Evolutionary conservation across 2,113 vertebrate species (phyloP).

Genomic region (Scomber colias): DNA sequence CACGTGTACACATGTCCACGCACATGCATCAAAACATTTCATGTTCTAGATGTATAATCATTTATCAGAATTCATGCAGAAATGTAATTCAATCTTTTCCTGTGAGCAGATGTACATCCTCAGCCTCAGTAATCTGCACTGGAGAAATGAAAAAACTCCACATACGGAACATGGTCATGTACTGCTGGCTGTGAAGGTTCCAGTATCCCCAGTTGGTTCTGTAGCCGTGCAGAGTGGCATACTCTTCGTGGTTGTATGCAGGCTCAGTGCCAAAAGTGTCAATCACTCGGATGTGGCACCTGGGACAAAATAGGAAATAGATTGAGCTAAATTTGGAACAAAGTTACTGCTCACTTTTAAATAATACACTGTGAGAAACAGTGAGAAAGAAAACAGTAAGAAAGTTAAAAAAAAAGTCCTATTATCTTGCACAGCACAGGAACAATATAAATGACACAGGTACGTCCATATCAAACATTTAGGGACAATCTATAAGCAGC

Average conservation of each 20-base stretch:
- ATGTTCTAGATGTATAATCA: neutral
- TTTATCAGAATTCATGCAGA: conserved; percentile 1
- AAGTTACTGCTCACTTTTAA: conserved; percentile 11
- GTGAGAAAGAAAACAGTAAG: neutral
- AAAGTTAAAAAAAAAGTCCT: neutral
- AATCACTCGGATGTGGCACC: conserved; percentile 96
- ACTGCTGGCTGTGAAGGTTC: conserved; percentile 95
- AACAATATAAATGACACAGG: neutral
- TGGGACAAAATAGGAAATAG: conserved; percentile 65
- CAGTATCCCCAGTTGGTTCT: conserved; percentile 99
- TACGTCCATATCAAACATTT: no score
- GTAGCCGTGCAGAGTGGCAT: conserved; percentile 93
- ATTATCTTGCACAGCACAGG: no score
- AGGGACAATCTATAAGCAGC: no score
- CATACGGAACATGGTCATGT: conserved; percentile 99
- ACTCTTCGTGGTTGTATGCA: conserved; percentile 96
- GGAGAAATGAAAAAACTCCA: conserved; percentile 42
- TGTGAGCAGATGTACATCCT: neutral
- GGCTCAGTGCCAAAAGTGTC: conserved; percentile 98
- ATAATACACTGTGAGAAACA: neutral
- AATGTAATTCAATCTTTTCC: neutral
- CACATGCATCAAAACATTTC: neutral
- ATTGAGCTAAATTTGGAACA: conserved; percentile 31
- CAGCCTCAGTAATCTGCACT: neutral
- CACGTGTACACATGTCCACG: neutral